Evolutionary conservation across 2,113 vertebrate species (phyloP).

Genomic region (Scolopax mira): DNA sequence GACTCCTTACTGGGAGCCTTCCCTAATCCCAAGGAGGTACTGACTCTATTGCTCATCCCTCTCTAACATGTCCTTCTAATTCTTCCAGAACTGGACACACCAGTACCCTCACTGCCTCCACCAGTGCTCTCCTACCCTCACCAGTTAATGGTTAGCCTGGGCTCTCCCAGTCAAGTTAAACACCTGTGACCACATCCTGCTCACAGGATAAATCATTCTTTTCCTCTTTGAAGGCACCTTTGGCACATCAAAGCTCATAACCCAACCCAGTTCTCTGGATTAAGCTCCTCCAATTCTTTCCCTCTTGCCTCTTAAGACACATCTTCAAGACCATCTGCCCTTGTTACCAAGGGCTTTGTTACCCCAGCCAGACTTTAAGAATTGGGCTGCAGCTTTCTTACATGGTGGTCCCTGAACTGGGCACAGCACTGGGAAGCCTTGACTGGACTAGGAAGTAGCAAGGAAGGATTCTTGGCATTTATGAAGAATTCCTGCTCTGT

Average conservation of each 20-base stretch:
- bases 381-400: neutral
- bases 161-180: neutral
- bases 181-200: neutral
- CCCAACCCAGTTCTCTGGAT: rapidly evolving
- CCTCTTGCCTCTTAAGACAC: neutral
- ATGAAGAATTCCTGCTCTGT: neutral
- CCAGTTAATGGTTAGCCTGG: neutral
- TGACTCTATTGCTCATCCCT: neutral
- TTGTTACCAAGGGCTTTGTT: too few species aligned
- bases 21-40: neutral
- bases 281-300: neutral
- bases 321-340: neutral
- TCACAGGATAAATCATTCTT: neutral
- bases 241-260: neutral
- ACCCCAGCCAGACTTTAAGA: neutral
- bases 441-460: neutral
- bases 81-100: neutral
- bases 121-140: neutral
- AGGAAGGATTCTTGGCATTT: neutral
- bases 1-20: neutral
- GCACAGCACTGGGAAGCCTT: neutral
- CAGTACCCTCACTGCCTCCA: neutral
- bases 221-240: neutral
- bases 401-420: neutral
- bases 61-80: neutral